Evolutionary conservation across 2,113 vertebrate species (phyloP), one percentile per base, ranked within the genome.

Genomic region (Rhabdornis inornatus): DNA sequence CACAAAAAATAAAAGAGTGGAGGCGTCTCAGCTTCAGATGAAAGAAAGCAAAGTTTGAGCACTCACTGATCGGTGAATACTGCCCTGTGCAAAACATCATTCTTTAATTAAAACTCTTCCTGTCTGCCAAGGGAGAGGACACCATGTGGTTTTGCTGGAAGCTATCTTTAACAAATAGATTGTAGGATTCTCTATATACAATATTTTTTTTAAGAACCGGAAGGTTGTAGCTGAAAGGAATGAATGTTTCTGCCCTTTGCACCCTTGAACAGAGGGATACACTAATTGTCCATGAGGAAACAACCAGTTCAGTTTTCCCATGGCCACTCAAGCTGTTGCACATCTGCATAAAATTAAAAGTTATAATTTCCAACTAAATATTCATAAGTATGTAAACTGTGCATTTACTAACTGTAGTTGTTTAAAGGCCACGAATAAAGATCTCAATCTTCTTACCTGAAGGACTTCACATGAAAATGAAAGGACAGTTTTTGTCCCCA

Each of bases 381-480:
- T 31, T 14, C 33, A 14, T 64, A 10, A 4, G 1, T 72, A 42
- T 65, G 39, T 69, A 80, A 92, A 70, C 27, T 63, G 16, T 30
- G 24, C 33, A 25, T 52, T 77, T 81, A 35, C 86, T 75, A 83
- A 69, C 56, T 76, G 25, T 59, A 57, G 16, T 65, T 94, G 52
- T 72, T 91, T 88, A 93, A 90, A 70, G 19, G 30, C 47, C 9
- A 6, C n/a, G 60, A 78, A 88, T 88, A 66, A 88, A 91, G 79
- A 81, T 89, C 4, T 5, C 37, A 92, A 78, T 83, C 63, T 83
- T 82, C 63, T 83, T 95, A 76, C 86, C 72, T 75, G 21, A 83
- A 90, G 82, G 60, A 77, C 52, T 94, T 93, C 56, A 81, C 60
- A 79, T 66, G 47, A 80, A 88, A 94, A 93, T 87, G 37, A 89